Percentiles rank a stretch among this genome's conserved stretches.
phyloP scores from a whole-genome alignment of 2,113 vertebrate genomes.

The Catharus minimus region DNA sequence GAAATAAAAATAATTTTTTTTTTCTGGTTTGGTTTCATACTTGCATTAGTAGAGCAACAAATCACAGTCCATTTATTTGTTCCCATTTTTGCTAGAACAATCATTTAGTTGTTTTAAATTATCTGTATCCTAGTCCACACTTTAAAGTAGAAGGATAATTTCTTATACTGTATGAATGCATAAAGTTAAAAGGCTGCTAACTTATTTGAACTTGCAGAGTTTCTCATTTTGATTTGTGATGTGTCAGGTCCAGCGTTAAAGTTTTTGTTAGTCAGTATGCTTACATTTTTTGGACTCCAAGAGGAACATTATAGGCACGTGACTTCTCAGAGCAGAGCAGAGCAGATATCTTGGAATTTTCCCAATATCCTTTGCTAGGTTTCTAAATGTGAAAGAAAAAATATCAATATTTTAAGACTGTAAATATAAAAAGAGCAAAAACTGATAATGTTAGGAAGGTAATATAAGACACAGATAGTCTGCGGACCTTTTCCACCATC shows the following conservation, averaged over 20 bases:
- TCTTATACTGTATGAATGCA: not conserved
- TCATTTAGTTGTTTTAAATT: not conserved
- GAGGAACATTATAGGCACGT: not conserved
- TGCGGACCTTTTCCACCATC: not conserved
- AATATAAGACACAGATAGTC: not conserved
- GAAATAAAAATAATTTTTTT: not conserved
- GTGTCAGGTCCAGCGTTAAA: conserved; percentile 2
- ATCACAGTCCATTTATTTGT: not conserved
- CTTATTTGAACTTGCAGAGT: conserved; percentile 25
- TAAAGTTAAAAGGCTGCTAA: not conserved
- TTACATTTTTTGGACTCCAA: not conserved
- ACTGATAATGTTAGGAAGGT: not conserved
- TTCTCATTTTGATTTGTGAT: conserved; percentile 30
- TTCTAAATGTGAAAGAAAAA: conserved; percentile 16
- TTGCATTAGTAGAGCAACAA: not conserved
- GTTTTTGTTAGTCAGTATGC: not conserved
- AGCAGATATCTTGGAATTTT: not conserved
- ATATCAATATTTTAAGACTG: not conserved
- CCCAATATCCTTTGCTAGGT: not conserved
- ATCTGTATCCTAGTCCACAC: not conserved
- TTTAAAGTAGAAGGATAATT: not conserved
- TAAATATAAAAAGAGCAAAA: not conserved
- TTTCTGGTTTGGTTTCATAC: not conserved
- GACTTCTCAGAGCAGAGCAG: not conserved
- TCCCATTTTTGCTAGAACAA: not conserved